These are phyloP conservation scores for Bruchidius siliquastri DNA, from an alignment of 2,888 invertebrate species.

Conservation along the genomic window DNA sequence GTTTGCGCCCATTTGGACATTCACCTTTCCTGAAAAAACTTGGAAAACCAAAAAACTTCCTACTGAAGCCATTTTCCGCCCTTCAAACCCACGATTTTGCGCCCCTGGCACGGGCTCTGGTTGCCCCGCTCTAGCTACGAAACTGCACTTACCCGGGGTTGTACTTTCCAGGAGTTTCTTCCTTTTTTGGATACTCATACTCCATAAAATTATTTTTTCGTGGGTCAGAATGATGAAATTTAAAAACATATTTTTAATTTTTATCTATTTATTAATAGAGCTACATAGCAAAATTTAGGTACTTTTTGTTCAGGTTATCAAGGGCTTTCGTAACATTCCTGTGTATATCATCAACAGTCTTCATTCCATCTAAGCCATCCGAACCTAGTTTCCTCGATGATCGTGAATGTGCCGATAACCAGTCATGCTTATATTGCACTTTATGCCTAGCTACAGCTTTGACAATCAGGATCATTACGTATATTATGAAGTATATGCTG, in stretches of 20 bases:
- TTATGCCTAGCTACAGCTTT: conserved; percentile 71
- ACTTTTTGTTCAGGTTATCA: conserved; percentile 26
- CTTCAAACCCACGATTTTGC: too few relatives aligned
- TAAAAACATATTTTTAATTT: neutral
- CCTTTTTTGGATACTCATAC: too few relatives aligned
- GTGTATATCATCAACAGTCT: conserved; percentile 30
- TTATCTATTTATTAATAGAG: conserved; percentile 1
- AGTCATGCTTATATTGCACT: conserved; percentile 59
- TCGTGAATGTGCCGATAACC: conserved; percentile 26
- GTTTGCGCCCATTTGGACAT: too few relatives aligned
- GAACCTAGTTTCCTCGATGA: conserved; percentile 22
- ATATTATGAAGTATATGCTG: conserved; percentile 66
- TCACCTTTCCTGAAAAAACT: too few relatives aligned
- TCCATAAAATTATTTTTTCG: too few relatives aligned
- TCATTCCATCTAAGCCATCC: conserved; percentile 13
- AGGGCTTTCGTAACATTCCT: conserved; percentile 29
- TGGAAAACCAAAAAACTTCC: too few relatives aligned
- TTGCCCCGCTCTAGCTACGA: too few relatives aligned
- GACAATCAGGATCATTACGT: conserved; percentile 66
- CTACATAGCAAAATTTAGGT: conserved; percentile 30
- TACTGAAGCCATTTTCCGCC: too few relatives aligned
- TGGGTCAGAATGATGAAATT: too few relatives aligned
- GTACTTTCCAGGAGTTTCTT: too few relatives aligned
- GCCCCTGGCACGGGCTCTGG: too few relatives aligned
- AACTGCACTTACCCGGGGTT: too few relatives aligned